These are phyloP conservation scores for Sebastes schlegelii DNA, from an alignment of 2,113 vertebrate genomes.

Conservation along the genomic window DNA sequence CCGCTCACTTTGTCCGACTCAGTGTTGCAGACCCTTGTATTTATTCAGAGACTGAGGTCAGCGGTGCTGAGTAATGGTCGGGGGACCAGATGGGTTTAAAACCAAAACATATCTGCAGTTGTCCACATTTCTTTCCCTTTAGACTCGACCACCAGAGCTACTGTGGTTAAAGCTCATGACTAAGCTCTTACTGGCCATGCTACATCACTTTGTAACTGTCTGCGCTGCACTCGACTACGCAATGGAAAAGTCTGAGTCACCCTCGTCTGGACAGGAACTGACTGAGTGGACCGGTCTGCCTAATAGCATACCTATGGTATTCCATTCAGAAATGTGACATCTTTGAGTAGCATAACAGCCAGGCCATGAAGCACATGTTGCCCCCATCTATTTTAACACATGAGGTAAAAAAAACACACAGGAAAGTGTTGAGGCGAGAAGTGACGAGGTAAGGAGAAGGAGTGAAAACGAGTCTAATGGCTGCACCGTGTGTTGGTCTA, in stretches of 20 bases:
- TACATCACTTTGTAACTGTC: conserved; percentile 67
- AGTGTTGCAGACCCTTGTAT: conserved; percentile 53
- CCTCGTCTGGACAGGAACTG: conserved; percentile 80
- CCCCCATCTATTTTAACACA: conserved; percentile 43
- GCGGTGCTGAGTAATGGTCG: conserved; percentile 40
- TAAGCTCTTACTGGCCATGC: conserved; percentile 72
- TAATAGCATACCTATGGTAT: conserved; percentile 62
- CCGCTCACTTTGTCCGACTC: conserved; percentile 19
- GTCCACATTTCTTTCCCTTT: conserved; percentile 44
- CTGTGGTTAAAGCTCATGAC: conserved; percentile 78
- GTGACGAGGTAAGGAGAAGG: conserved; percentile 32
- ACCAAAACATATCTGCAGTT: conserved; percentile 72
- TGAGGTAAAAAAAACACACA: conserved; percentile 11
- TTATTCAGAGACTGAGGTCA: conserved; percentile 70
- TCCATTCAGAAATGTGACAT: conserved; percentile 72
- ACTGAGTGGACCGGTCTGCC: conserved; percentile 65
- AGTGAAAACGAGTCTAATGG: conserved; percentile 53
- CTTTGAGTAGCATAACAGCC: conserved; percentile 53
- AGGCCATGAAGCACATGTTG: conserved; percentile 45
- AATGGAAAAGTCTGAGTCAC: conserved; percentile 82
- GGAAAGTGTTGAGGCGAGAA: conserved; percentile 41
- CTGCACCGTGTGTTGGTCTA: conserved; percentile 42
- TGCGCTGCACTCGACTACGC: conserved; percentile 48
- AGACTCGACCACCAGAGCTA: conserved; percentile 66
- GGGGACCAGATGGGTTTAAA: conserved; percentile 66